Evolutionary conservation across 2,113 vertebrate genomes (phyloP), one percentile per base, ranked within the genome.

Genomic region (Acrocephalus arundinaceus): DNA sequence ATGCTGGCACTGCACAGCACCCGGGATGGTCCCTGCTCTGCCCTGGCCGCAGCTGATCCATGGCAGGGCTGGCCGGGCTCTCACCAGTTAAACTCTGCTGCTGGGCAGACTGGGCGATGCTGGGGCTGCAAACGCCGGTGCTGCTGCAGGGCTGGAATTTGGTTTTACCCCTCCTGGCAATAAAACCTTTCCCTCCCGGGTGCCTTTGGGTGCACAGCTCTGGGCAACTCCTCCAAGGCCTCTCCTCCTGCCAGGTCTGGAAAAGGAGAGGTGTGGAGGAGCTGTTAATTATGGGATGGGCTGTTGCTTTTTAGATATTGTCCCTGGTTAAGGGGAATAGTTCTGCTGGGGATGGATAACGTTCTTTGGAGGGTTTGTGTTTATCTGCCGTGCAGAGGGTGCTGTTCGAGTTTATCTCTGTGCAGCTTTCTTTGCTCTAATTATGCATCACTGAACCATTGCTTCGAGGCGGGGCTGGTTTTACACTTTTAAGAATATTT

Each of bases 271-370:
- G 6, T 74, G 80, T 67, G 68, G 75, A 67, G 61, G 39, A 83
- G 85, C 82, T 96, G 85, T 81, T 91, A 59, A 21, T 76, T 19
- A 18, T 22, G 68, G 90, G 63, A 16, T 25, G 11, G 72, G 85
- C 93, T 90, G 94, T 5, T 89, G 86, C 80, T 52, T 87, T 91
- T 72, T 10, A 94, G 95, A 94, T 97, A 92, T 57, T 6, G 72
- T 24, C n/a, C 76, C n/a, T 87, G 58, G 28, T 73, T 39, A 21
- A 51, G 58, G 54, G 27, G 90, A 63, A 49, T 13, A 14, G 90
- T 75, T 77, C 90, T 97, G 96, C 80, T 93, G 88, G 61, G 55
- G 78, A 10, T 10, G 90, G 96, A 96, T 97, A 97, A 96, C 66
- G 25, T 71, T 66, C 94, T 90, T 33, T 3, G 33, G 37, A 76